Evolutionary conservation across 2,797 vertebrate genomes (phyloP), one percentile per base, ranked within the genome.

Genomic region (Percopsis omiscomaycus): DNA sequence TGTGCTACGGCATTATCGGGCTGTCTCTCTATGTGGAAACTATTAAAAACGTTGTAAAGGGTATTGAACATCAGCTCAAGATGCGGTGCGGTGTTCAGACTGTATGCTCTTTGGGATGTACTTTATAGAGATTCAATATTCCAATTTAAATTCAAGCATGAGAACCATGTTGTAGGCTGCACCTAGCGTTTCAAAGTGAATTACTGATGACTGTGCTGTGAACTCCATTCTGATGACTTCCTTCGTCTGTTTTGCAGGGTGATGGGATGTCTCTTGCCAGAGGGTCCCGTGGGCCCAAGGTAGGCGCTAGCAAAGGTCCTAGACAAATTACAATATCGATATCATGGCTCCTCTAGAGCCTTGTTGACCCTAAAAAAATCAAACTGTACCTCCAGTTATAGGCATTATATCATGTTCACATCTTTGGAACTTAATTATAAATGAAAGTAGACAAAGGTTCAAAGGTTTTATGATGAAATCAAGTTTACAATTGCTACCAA

Each of bases 251-350:
- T 74, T 84, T 84, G 65, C 80, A 99, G 97, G 94, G 92, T n/a
- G 89, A 92, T 15, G 86, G 93, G 9, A 78, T 80, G 71, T 81
- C 93, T 80, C 89, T 93, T 68, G 76, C 69, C 55, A 92, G 94
- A 79, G 96, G 95, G 45, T 94, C 95, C 66, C 94, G 97, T 0
- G 97, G 97, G 16, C 95, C 96, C 70, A 99, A 99, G 96, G 97
- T 99, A 94, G 30, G 78, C 15, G 62, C 61, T 15, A 42, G 4
- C 14, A 51, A 9, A 15, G 32, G 14, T 37, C 10, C 30, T 16
- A n/a, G 45, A 54, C 0, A 28, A 42, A 13, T 22, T 49, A 32
- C 49, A 44, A 51, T 51, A 27, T 37, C 54, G 30, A 37, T 48
- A 48, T 42, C 16, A 22, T 42, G 16, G 5, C n/a, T 42, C 37